Evolutionary conservation across 2,797 vertebrate genomes (phyloP).

Genomic region (Oryzias sinensis): DNA sequence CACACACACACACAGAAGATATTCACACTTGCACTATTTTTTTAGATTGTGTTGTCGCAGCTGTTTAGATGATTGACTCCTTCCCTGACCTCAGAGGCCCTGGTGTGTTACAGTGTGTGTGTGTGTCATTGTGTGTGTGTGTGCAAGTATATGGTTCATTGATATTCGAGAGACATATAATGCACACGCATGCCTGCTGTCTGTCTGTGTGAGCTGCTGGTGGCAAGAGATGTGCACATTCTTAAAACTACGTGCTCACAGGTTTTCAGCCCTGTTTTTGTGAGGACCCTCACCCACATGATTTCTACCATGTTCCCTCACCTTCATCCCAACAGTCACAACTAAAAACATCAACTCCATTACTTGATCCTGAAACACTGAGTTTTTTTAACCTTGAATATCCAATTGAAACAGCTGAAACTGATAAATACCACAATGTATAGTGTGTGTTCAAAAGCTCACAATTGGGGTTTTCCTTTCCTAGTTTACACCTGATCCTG

Average conservation of each 20-base stretch:
- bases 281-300: slow-evolving; percentile 3
- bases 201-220: slow-evolving; percentile 85
- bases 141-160: slow-evolving; percentile 81
- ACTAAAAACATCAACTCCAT: background rate
- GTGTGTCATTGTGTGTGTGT: slow-evolving; percentile 27
- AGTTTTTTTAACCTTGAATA: background rate
- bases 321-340: background rate
- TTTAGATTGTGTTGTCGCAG: slow-evolving; percentile 92
- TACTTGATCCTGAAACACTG: background rate
- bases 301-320: background rate
- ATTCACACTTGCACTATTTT: slow-evolving; percentile 60
- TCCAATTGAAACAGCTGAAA: background rate
- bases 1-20: slow-evolving; percentile 14
- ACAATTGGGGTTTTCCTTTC: too few species aligned
- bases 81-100: slow-evolving; percentile 97
- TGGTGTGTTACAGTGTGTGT: slow-evolving; percentile 51
- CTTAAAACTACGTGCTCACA: slow-evolving; percentile 31
- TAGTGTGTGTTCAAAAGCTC: too few species aligned
- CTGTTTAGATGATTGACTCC: slow-evolving; percentile 98
- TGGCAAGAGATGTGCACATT: slow-evolving; percentile 50
- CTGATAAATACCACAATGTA: too few species aligned
- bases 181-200: slow-evolving; percentile 91
- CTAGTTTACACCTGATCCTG: too few species aligned
- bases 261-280: slow-evolving; percentile 10
- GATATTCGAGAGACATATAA: slow-evolving; percentile 92